Base-by-base conservation (phyloP, 2,113 vertebrate genomes). In the Rostratula benghalensis region DNA sequence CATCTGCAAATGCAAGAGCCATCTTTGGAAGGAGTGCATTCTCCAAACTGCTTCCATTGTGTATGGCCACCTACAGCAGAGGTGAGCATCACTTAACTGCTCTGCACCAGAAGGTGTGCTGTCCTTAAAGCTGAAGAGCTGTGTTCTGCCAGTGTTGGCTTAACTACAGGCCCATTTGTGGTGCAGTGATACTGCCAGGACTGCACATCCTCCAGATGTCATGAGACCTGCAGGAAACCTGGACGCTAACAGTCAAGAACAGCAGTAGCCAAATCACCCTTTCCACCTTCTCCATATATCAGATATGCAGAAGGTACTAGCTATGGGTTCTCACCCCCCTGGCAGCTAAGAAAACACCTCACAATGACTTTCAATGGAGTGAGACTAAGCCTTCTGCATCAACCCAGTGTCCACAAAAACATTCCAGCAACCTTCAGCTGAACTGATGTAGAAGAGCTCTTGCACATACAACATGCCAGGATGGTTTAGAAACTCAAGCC, bases 401-500 rank as follows among this genome's bases (percentile, higher is more conserved):
- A 21, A 28, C 61, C 27, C 57, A 4, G 35, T 5, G 37, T 73
- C 70, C 61, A 41, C 33, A 59, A 18, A 75, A 68, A 35, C 80
- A 20, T 56, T 65, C 28, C 60, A 53, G 59, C 48, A 81, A 9
- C 23, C 43, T 89, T 51, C 41, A 41, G 41, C 35, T 50, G 43
- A 30, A 33, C 35, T 12, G n/a, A 7, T 79, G 64, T 54, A 77
- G 28, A 35, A 87, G 43, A 80, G 20, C 64, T 78, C 43, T 27
- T 46, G 53, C 63, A n/a, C 25, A 51, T 30, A 27, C 10, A 51
- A 14, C 10, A 6, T 59, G 39, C 51, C 56, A 83, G 64, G 35
- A 22, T 45, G 51, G 53, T 79, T 95, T 81, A 90, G 83, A 90
- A 94, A 92, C 91, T 89, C 60, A 78, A 94, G 83, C 90, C 95